Evolutionary conservation across 2,797 vertebrate species (phyloP).

Genomic region (Taenioides sp.): DNA sequence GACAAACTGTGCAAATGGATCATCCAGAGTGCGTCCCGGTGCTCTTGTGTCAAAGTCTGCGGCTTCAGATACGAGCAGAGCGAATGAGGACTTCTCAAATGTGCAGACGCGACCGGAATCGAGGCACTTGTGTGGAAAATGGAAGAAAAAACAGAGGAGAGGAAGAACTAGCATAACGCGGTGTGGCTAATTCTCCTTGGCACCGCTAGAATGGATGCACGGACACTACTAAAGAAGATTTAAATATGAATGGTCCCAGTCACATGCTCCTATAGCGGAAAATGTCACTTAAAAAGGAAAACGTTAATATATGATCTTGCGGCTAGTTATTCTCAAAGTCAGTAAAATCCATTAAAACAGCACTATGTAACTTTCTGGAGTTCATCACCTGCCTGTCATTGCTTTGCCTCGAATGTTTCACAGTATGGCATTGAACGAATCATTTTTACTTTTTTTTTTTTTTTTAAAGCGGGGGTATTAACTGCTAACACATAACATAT

Average conservation of each 20-base stretch:
- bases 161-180: no score
- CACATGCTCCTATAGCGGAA: background rate
- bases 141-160: background rate
- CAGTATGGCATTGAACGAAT: no score
- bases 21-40: background rate
- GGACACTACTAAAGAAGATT: background rate
- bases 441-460: no score
- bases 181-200: background rate
- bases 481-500: no score
- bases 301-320: background rate
- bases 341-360: background rate
- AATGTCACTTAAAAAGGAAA: background rate
- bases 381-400: no score
- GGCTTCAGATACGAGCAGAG: background rate
- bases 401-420: no score
- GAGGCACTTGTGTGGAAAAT: conserved; percentile 1
- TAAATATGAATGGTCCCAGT: background rate
- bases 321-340: no score
- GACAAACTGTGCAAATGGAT: background rate
- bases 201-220: no score
- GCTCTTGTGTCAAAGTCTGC: background rate
- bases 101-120: background rate
- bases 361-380: background rate
- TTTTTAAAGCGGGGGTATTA: no score
- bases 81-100: background rate